Conservation (phyloP, 1,140 invertebrate species). For the Caenorhabditis tropicalis region DNA sequence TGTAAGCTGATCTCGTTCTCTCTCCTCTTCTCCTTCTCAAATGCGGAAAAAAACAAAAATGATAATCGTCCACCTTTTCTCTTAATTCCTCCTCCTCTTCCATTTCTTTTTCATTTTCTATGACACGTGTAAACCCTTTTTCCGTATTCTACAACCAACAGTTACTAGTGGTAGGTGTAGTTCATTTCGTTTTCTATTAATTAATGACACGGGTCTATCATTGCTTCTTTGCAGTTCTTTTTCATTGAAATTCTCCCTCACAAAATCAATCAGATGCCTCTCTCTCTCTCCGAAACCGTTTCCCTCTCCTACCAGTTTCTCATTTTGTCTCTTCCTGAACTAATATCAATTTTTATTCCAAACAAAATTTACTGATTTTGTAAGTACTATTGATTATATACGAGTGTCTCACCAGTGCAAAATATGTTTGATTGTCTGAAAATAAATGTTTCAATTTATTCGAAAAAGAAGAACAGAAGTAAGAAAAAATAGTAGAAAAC, state of each 20-base stretch:
- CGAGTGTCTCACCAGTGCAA: slow-evolving; percentile 38
- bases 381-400: slow-evolving; percentile 39
- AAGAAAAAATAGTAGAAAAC: too few species aligned
- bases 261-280: neutral
- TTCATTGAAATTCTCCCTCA: neutral
- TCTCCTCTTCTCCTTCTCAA: slow-evolving; percentile 35
- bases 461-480: too few species aligned
- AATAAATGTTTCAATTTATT: slow-evolving; percentile 18
- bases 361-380: slow-evolving; percentile 1
- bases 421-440: slow-evolving; percentile 42
- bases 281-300: neutral
- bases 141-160: neutral
- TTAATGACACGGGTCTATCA: slow-evolving; percentile 22
- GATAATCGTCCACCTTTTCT: neutral
- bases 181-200: neutral
- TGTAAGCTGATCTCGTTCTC: slow-evolving; percentile 44
- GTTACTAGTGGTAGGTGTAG: slow-evolving; percentile 5
- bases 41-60: slow-evolving; percentile 38
- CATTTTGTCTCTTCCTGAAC: neutral
- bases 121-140: slow-evolving; percentile 13
- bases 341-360: slow-evolving; percentile 7
- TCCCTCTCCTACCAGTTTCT: neutral
- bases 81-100: neutral
- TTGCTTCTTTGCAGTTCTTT: slow-evolving; percentile 17
- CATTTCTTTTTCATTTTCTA: neutral